These are phyloP conservation scores for Hormaphis cornu DNA, from an alignment of 1,140 invertebrate genomes.

Conservation along the genomic window DNA sequence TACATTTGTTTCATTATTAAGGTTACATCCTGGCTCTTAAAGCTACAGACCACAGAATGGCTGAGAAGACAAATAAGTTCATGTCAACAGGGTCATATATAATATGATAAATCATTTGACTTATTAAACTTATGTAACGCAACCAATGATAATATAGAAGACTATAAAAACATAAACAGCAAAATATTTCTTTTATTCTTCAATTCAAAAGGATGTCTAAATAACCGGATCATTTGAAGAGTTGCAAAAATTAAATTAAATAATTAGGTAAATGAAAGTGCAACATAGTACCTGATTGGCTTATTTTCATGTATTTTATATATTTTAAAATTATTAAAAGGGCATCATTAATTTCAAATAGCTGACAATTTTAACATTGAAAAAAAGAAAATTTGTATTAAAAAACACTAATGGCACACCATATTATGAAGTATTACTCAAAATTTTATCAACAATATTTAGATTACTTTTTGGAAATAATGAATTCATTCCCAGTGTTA, in stretches of 20 bases:
- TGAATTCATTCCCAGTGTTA: slow-evolving; percentile 20
- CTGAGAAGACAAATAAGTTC: slow-evolving; percentile 56
- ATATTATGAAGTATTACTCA: slow-evolving; percentile 51
- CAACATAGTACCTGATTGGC: slow-evolving; percentile 55
- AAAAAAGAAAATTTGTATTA: slow-evolving; percentile 59
- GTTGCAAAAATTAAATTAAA: too few species aligned
- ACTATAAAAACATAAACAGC: slow-evolving; percentile 35
- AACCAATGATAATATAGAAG: slow-evolving; percentile 23
- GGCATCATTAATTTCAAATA: slow-evolving; percentile 53
- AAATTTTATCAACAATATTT: slow-evolving; percentile 43
- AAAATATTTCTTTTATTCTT: slow-evolving; percentile 20
- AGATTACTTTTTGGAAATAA: slow-evolving; percentile 47
- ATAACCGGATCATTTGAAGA: slow-evolving; percentile 32
- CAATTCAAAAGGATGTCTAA: slow-evolving; percentile 30
- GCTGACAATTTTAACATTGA: slow-evolving; percentile 55
- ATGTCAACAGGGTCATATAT: slow-evolving; percentile 54
- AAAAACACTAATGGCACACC: slow-evolving; percentile 52
- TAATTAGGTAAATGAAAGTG: slow-evolving; percentile 33
- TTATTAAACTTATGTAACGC: not conserved
- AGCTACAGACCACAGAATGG: slow-evolving; percentile 59
- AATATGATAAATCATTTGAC: slow-evolving; percentile 42
- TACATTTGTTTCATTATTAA: slow-evolving; percentile 60
- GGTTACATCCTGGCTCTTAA: slow-evolving; percentile 49
- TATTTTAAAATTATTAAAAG: slow-evolving; percentile 49
- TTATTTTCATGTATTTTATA: too few species aligned